These are phyloP conservation scores for Coreoperca whiteheadi DNA, from an alignment of 2,113 vertebrate species.

Conservation along the genomic window DNA sequence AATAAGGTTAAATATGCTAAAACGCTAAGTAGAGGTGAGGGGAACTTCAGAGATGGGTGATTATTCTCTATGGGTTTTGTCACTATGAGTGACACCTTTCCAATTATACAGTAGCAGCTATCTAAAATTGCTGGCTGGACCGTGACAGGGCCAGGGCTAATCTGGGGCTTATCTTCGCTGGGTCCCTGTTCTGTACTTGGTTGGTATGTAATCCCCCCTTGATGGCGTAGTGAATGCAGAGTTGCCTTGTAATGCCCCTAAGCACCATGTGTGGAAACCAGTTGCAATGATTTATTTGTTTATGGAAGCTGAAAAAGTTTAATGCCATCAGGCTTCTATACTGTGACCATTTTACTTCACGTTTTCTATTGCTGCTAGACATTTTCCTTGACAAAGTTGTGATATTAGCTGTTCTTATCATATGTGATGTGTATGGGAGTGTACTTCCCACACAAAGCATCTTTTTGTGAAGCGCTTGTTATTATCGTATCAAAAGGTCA, in stretches of 20 bases:
- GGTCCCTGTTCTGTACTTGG: background rate
- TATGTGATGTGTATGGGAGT: background rate
- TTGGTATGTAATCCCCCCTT: background rate
- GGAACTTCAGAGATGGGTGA: background rate
- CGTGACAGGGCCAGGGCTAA: background rate
- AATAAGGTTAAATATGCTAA: background rate
- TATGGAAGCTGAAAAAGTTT: background rate
- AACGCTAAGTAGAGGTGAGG: background rate
- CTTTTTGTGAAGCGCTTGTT: background rate
- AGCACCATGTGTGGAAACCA: background rate
- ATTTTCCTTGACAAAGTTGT: background rate
- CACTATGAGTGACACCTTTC: background rate
- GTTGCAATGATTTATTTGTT: background rate
- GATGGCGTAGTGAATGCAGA: background rate
- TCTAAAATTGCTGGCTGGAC: background rate
- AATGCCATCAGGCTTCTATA: background rate
- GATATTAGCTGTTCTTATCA: too few relatives aligned
- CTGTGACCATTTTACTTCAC: background rate
- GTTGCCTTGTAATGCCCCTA: background rate
- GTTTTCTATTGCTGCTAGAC: background rate
- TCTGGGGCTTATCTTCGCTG: too few relatives aligned
- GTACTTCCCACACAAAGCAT: background rate
- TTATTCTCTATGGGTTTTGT: background rate
- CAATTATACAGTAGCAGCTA: background rate
- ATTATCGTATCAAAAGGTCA: background rate